phyloP scores from a whole-genome alignment of 2,888 invertebrate genomes.

The Teleogryllus oceanicus region DNA sequence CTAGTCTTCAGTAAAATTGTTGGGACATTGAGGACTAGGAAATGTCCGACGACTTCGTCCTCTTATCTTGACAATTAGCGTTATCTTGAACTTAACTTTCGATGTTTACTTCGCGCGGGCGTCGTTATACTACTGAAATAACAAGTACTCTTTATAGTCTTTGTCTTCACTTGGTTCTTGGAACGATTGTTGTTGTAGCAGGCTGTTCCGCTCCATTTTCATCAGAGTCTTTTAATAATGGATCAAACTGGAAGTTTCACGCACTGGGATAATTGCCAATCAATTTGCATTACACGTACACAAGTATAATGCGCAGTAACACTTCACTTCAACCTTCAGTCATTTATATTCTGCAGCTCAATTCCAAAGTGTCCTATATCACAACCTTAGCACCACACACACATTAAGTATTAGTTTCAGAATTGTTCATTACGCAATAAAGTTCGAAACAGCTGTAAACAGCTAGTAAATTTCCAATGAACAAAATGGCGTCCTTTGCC shows the following conservation, averaged over 20 bases:
- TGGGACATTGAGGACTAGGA: conserved; percentile 20
- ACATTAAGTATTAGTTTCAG: conserved; percentile 26
- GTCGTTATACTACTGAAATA: conserved; percentile 35
- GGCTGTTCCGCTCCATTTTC: conserved; percentile 30
- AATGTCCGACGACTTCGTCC: conserved; percentile 7
- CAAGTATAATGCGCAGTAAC: neutral
- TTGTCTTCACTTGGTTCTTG: conserved; percentile 35
- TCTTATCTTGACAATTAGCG: conserved; percentile 23
- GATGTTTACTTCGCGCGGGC: conserved; percentile 37
- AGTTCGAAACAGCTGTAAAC: conserved; percentile 33
- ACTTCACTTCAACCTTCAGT: neutral
- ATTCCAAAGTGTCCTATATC: neutral
- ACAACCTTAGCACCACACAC: conserved; percentile 28
- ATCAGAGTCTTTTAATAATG: conserved; percentile 35
- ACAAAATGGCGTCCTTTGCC: conserved; percentile 34
- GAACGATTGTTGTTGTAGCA: conserved; percentile 34
- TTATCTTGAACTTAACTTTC: conserved; percentile 34
- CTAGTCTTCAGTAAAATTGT: conserved; percentile 36
- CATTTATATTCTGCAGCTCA: neutral
- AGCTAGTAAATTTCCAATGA: conserved; percentile 30
- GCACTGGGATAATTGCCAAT: neutral
- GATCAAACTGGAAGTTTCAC: neutral
- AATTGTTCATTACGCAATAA: conserved; percentile 23
- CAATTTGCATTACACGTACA: conserved; percentile 18
- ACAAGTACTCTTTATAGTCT: conserved; percentile 35